These are phyloP conservation scores for Falco punctatus DNA, from an alignment of 2,113 vertebrate species.

Conservation along the genomic window DNA sequence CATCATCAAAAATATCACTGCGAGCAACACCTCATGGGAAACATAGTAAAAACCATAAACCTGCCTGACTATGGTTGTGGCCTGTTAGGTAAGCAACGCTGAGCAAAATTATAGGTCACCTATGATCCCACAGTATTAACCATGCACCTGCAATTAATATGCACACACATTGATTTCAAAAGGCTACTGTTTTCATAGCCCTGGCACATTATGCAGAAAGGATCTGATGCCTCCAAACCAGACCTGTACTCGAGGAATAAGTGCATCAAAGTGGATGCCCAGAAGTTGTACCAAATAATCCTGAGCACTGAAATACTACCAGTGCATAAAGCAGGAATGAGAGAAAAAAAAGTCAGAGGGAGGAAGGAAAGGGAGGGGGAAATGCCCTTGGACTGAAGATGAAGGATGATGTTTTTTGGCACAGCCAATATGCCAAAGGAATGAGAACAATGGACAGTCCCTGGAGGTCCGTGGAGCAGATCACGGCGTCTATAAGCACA, in stretches of 20 bases:
- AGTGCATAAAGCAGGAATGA: not conserved
- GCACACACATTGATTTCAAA: not conserved
- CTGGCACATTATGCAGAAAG: not conserved
- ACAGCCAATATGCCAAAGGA: not conserved
- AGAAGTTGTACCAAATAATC: not conserved
- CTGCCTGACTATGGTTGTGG: not conserved
- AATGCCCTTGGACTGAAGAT: not conserved
- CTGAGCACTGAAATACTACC: not conserved
- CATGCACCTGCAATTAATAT: not conserved
- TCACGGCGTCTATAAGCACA: not conserved
- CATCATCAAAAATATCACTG: not conserved
- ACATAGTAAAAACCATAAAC: not conserved
- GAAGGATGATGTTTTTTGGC: not conserved
- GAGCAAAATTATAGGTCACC: not conserved
- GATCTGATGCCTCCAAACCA: not conserved
- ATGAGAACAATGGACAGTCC: not conserved
- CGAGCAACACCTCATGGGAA: not conserved
- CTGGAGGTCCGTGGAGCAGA: not conserved
- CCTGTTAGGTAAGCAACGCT: not conserved
- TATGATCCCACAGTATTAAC: not conserved
- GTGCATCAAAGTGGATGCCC: not conserved
- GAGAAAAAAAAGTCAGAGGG: not conserved
- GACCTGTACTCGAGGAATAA: accelerated
- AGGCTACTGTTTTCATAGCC: not conserved
- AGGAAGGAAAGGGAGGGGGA: not conserved